A percentile compares a stretch with the other conserved stretches of the same genome.
These are phyloP conservation scores for Zingel zingel DNA, from an alignment of 2,113 vertebrate genomes.

Conservation along the genomic window DNA sequence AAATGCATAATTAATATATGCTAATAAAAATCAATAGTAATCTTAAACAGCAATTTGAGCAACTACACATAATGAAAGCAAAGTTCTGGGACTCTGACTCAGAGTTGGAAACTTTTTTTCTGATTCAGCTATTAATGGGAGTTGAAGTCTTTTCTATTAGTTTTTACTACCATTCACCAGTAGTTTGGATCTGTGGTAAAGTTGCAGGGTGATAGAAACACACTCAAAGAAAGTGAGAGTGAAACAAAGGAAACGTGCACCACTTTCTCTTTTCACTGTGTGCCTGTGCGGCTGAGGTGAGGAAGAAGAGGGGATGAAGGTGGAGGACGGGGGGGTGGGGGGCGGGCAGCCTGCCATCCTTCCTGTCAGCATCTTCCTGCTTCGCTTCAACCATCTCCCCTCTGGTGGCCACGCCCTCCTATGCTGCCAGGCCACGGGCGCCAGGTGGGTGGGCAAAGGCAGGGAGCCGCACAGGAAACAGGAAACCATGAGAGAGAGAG, in stretches of 20 bases:
- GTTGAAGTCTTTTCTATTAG: not conserved
- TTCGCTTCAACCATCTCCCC: slow-evolving; percentile 50
- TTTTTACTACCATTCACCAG: not conserved
- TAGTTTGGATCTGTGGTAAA: not conserved
- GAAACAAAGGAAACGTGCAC: not conserved
- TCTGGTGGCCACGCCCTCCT: slow-evolving; percentile 66
- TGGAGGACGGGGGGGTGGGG: not conserved
- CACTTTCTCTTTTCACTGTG: slow-evolving; percentile 1
- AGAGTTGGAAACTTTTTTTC: not conserved
- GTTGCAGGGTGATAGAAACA: not conserved
- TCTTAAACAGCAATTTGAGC: slow-evolving; percentile 38
- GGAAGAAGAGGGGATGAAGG: slow-evolving; percentile 41
- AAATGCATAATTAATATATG: slow-evolving; percentile 54
- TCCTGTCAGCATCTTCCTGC: slow-evolving; percentile 70
- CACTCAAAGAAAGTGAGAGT: not conserved
- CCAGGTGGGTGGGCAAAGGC: slow-evolving; percentile 48
- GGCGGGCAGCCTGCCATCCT: slow-evolving; percentile 49
- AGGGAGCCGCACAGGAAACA: slow-evolving; percentile 66
- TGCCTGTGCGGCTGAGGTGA: slow-evolving; percentile 45
- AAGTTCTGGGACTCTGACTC: not conserved
- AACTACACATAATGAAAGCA: slow-evolving; percentile 23
- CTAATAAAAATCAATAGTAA: slow-evolving; percentile 61
- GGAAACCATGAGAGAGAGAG: slow-evolving; percentile 60
- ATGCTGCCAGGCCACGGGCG: slow-evolving; percentile 44
- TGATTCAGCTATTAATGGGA: not conserved